A percentile compares a stretch with the other conserved stretches of the same genome.
Evolutionary conservation across 2,113 vertebrate genomes (phyloP).

Genomic region (Upupa epops): DNA sequence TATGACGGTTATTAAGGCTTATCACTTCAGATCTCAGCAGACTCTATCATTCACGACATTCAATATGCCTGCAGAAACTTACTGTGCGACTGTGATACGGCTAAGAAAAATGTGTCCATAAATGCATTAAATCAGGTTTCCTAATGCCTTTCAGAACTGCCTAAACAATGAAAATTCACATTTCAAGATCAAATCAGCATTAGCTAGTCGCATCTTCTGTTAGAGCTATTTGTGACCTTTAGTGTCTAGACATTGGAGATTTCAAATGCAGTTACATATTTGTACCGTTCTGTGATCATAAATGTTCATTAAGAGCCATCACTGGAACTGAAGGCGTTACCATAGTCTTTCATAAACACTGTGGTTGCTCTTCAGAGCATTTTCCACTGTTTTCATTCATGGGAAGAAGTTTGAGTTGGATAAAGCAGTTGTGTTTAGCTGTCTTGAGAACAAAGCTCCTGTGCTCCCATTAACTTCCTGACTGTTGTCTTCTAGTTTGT

Average conservation of each 20-base stretch:
- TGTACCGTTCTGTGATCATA: background rate
- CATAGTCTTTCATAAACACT: background rate
- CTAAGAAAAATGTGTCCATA: slow-evolving; percentile 30
- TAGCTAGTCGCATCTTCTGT: slow-evolving; percentile 7
- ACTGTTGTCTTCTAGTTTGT: background rate
- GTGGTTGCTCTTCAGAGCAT: background rate
- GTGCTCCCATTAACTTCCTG: background rate
- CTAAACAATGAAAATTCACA: no score
- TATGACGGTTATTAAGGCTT: slow-evolving; percentile 34
- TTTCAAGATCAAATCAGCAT: background rate
- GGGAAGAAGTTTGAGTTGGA: background rate
- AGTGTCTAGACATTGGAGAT: background rate
- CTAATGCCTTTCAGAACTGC: slow-evolving; percentile 8
- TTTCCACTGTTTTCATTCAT: background rate
- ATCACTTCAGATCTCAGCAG: slow-evolving; percentile 13
- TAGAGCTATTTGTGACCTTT: background rate
- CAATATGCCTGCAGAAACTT: slow-evolving; percentile 24
- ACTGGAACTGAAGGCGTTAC: background rate
- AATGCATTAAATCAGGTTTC: slow-evolving; percentile 33
- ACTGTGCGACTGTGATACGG: background rate
- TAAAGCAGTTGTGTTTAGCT: background rate
- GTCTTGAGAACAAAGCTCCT: background rate
- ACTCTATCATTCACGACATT: slow-evolving; percentile 31
- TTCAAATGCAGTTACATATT: background rate
- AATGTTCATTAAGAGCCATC: background rate